These are phyloP conservation scores for Automeris io DNA, from an alignment of 2,888 invertebrate genomes.

Conservation along the genomic window DNA sequence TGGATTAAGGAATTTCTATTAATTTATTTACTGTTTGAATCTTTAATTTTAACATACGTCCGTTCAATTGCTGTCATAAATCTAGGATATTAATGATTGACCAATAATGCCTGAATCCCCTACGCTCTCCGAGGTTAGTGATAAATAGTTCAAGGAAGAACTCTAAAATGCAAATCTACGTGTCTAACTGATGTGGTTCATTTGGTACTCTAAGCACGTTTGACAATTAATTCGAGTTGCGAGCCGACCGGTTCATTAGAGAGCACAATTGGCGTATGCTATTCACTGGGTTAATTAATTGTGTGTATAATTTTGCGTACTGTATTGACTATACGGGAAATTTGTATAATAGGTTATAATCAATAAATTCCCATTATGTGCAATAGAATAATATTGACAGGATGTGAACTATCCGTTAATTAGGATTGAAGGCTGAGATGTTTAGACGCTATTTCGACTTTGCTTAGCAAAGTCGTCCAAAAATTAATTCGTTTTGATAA, in stretches of 20 bases:
- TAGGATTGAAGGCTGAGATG: no score
- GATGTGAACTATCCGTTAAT: not conserved
- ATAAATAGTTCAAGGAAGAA: constrained; percentile 11
- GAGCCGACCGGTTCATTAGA: constrained; percentile 52
- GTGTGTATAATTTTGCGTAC: constrained; percentile 16
- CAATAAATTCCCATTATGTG: constrained; percentile 1
- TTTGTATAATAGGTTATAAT: constrained; percentile 1
- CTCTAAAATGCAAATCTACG: constrained; percentile 12
- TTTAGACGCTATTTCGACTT: no score
- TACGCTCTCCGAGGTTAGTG: constrained; percentile 3
- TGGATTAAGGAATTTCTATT: no score
- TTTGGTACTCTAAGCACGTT: constrained; percentile 53
- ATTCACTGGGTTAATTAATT: constrained; percentile 53
- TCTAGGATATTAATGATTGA: constrained; percentile 17
- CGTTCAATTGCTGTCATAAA: constrained; percentile 25
- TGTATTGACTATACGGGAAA: constrained; percentile 6
- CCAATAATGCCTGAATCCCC: constrained; percentile 16
- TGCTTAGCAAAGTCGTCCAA: no score
- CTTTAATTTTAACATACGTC: constrained; percentile 20
- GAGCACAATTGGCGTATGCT: constrained; percentile 46
- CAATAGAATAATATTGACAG: not conserved
- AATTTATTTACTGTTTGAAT: constrained; percentile 17
- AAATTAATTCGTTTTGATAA: no score
- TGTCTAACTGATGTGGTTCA: constrained; percentile 35
- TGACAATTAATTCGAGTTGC: constrained; percentile 58